Evolutionary conservation across 2,888 invertebrate species (phyloP).

Genomic region (Epirrita christyi): DNA sequence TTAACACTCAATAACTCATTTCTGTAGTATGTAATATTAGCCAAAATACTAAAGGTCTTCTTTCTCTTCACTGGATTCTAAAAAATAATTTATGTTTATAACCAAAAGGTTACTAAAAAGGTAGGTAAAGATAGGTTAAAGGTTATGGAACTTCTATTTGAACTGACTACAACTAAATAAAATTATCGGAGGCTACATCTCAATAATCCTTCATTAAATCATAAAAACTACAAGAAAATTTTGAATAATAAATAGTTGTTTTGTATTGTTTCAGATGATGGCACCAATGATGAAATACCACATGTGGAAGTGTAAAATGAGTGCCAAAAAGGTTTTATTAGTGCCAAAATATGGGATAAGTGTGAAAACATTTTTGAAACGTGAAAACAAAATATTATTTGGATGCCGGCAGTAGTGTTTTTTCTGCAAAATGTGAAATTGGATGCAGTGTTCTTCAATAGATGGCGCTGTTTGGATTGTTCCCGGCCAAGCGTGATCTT

Average conservation of each 20-base stretch:
- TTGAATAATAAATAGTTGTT: conserved; percentile 14
- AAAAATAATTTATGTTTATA: too few relatives aligned
- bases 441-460: conserved; percentile 79
- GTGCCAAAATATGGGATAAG: conserved; percentile 58
- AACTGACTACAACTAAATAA: too few relatives aligned
- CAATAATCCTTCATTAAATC: too few relatives aligned
- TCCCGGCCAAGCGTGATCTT: conserved; percentile 59
- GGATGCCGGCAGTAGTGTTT: conserved; percentile 45
- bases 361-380: conserved; percentile 54
- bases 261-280: conserved; percentile 71
- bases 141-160: too few relatives aligned
- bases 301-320: conserved; percentile 68
- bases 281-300: conserved; percentile 63
- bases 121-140: too few relatives aligned
- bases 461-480: conserved; percentile 72
- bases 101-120: too few relatives aligned
- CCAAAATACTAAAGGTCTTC: too few relatives aligned
- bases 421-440: conserved; percentile 57
- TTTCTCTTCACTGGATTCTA: too few relatives aligned
- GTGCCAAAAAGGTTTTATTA: conserved; percentile 57
- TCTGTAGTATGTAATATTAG: too few relatives aligned
- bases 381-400: conserved; percentile 48
- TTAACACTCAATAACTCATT: too few relatives aligned
- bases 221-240: not conserved
- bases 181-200: too few relatives aligned